Base-by-base conservation (phyloP, 2,888 invertebrate species). In the Gerris lacustris region DNA sequence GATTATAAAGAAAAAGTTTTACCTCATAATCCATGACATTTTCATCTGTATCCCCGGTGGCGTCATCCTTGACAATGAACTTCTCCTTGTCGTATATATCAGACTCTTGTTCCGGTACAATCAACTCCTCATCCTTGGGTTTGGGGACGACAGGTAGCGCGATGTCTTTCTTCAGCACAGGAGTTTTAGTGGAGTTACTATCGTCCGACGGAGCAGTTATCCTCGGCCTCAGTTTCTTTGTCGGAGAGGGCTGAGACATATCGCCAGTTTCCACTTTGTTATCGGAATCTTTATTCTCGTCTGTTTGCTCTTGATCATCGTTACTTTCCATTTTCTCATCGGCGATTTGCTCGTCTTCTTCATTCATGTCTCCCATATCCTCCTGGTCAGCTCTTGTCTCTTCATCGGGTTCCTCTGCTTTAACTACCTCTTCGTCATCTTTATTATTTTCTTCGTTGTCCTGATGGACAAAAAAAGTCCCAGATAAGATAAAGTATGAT, bases 261-360 rank as follows among this genome's bases (percentile, higher is more conserved):
- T 70, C 72, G 66, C 72, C 68, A 18, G 66, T 67, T 70, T 70
- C 71, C 66, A 70, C 68, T 44, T 70, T 69, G 44, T 72, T 70
- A 66, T 69, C 69, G 45, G 72, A 55, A 11, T 72, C 68, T 45
- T 69, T 67, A 15, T 72, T 67, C 43, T 68, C 64, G 6, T 72
- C 72, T 11, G 11, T n/a, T 63, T 47, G 17, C 31, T 70, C 67
- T 63, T 67, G 68, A 47, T 69, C 68, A 64, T 71, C 66, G 9
- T 18, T 55, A 55, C 15, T 55, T 55, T 55, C 15, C 55, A 55
- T 15, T 6, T 7, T 44, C 17, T 68, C 55, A 47, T 67, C 43
- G 45, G 17, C 63, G 64, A 67, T 67, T 15, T 55, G 63, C 17
- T n/a, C 17, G 45, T 71, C 45, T 79, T 80, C 47, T 78, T 78